A percentile compares a stretch with the other conserved stretches of the same genome.
These are phyloP conservation scores for Tryphoninae sp. DNA, from an alignment of 2,888 invertebrate genomes.

Conservation along the genomic window DNA sequence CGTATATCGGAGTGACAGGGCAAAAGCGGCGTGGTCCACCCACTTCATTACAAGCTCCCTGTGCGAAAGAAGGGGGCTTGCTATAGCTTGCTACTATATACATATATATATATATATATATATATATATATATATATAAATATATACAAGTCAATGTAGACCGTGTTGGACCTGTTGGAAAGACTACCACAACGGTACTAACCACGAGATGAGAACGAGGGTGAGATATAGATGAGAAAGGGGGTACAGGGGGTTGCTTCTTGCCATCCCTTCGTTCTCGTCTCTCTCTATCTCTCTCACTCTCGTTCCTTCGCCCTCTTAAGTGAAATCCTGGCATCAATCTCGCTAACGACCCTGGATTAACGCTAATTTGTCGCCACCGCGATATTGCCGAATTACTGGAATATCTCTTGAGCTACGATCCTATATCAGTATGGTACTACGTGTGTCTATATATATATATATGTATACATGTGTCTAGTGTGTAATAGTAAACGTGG, in stretches of 20 bases:
- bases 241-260: conserved; percentile 39
- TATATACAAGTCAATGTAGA: not conserved
- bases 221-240: conserved; percentile 44
- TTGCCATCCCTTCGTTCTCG: conserved; percentile 55
- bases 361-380: conserved; percentile 79
- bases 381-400: conserved; percentile 79
- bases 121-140: conserved; percentile 9
- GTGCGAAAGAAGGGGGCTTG: conserved; percentile 36
- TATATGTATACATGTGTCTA: conserved; percentile 3
- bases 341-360: conserved; percentile 79
- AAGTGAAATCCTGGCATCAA: conserved; percentile 80
- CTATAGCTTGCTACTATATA: conserved; percentile 8
- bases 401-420: conserved; percentile 71
- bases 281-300: conserved; percentile 1
- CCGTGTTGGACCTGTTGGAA: conserved; percentile 49
- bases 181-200: conserved; percentile 44
- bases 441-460: not conserved
- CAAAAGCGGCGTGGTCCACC: conserved; percentile 70
- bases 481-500: conserved; percentile 22
- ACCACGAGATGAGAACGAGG: conserved; percentile 29
- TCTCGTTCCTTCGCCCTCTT: conserved; percentile 66
- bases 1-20: conserved; percentile 31
- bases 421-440: conserved; percentile 16
- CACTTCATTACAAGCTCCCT: conserved; percentile 77
- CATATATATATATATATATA: not conserved